phyloP scores from a whole-genome alignment of 2,113 vertebrate species.

The Sylvia atricapilla region DNA sequence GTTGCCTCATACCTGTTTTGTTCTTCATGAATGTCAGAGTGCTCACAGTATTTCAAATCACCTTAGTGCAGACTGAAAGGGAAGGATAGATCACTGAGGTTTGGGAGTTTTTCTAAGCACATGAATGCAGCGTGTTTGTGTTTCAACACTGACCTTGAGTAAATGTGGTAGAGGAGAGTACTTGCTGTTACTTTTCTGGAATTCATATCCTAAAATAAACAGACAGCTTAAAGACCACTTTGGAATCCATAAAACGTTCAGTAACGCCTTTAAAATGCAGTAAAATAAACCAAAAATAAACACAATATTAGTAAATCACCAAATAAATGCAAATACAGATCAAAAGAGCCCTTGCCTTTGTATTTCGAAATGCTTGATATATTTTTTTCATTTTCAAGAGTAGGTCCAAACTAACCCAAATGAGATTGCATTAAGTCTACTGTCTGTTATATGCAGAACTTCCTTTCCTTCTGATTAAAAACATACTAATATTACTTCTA shows the following conservation, averaged over 20 bases:
- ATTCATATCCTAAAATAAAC: neutral
- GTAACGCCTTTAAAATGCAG: neutral
- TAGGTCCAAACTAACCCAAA: neutral
- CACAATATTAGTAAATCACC: neutral
- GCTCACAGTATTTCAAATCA: neutral
- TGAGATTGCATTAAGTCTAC: neutral
- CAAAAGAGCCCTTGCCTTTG: neutral
- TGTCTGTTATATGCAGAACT: neutral
- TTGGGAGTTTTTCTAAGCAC: neutral
- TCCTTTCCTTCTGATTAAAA: neutral
- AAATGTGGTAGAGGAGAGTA: neutral
- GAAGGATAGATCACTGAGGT: neutral
- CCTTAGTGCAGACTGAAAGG: neutral
- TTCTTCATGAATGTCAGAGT: neutral
- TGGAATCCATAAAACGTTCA: neutral
- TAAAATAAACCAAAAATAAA: neutral
- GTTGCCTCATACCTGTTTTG: neutral
- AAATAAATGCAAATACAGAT: neutral
- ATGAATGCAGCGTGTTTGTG: neutral
- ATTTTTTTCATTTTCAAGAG: neutral
- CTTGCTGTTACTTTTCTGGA: neutral
- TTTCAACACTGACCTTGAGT: neutral
- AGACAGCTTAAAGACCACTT: neutral
- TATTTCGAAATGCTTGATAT: neutral
- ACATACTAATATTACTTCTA: neutral